Conservation (phyloP, 2,888 invertebrate species). For the Cheilosia urbana region DNA sequence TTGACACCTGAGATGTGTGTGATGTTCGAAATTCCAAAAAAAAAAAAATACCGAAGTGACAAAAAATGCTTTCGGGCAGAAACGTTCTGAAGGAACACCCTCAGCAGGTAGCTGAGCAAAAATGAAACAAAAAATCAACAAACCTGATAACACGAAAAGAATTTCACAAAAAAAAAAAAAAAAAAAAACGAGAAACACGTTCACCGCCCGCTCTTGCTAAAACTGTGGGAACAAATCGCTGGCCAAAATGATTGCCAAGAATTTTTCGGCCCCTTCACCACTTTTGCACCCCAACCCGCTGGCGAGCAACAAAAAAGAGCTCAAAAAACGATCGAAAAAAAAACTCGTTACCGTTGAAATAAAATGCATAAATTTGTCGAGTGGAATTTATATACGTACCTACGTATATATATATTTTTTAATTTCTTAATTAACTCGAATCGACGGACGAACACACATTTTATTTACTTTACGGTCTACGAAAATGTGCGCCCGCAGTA, state of each 20-base stretch:
- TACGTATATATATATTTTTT: conserved; percentile 39
- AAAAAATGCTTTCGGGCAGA: conserved; percentile 20
- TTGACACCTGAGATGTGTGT: conserved; percentile 77
- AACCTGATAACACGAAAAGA: neutral
- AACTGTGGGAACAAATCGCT: conserved; percentile 68
- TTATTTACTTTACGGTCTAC: conserved; percentile 52
- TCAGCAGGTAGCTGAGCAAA: conserved; percentile 2
- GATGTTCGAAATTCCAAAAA: conserved; percentile 61
- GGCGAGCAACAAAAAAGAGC: neutral
- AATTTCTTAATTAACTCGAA: conserved; percentile 79
- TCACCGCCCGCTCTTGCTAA: conserved; percentile 30
- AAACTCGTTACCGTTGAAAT: conserved; percentile 65
- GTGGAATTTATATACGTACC: neutral
- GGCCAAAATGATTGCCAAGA: conserved; percentile 21
- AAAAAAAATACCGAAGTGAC: conserved; percentile 30
- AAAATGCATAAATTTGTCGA: conserved; percentile 77
- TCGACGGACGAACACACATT: conserved; percentile 65
- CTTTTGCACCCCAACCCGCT: conserved; percentile 40
- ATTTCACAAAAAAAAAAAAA: neutral
- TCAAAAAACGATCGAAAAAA: neutral
- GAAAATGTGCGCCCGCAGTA: conserved; percentile 6
- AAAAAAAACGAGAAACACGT: neutral
- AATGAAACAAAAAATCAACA: neutral
- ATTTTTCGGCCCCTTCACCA: conserved; percentile 3
- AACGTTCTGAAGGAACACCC: conserved; percentile 19